Evolutionary conservation across 2,113 vertebrate genomes (phyloP).

Genomic region (Vulpes lagopus): DNA sequence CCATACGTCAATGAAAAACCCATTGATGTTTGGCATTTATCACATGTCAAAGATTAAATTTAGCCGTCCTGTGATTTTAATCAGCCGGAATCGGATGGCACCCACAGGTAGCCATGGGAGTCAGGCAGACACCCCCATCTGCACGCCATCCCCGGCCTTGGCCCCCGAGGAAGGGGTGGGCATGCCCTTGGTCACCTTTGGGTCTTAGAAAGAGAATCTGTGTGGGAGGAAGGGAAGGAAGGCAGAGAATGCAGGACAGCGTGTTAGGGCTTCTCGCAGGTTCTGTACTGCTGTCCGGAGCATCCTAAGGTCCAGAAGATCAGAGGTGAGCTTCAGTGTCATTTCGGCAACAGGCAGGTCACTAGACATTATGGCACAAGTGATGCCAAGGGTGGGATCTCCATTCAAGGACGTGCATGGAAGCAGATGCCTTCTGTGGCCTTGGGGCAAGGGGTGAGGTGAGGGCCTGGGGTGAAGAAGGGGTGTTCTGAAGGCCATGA

Average conservation of each 20-base stretch:
- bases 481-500: not conserved
- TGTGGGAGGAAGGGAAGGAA: not conserved
- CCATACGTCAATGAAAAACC: slow-evolving; percentile 75
- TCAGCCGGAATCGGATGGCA: slow-evolving; percentile 70
- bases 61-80: slow-evolving; percentile 73
- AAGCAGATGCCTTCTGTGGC: not conserved
- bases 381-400: not conserved
- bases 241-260: not conserved
- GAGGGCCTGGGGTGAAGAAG: not conserved
- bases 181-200: not conserved
- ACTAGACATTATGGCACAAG: too few relatives aligned
- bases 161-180: not conserved
- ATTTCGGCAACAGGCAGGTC: not conserved
- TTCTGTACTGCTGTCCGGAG: not conserved
- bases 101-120: slow-evolving; percentile 16
- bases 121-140: slow-evolving; percentile 26
- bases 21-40: slow-evolving; percentile 78
- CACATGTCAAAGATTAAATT: slow-evolving; percentile 80
- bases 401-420: too few relatives aligned
- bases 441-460: not conserved
- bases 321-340: not conserved
- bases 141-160: not conserved
- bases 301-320: not conserved
- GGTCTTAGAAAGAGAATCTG: not conserved
- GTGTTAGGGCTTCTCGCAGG: not conserved